These are phyloP conservation scores for Brenthis ino DNA, from an alignment of 2,888 invertebrate species.

Conservation along the genomic window DNA sequence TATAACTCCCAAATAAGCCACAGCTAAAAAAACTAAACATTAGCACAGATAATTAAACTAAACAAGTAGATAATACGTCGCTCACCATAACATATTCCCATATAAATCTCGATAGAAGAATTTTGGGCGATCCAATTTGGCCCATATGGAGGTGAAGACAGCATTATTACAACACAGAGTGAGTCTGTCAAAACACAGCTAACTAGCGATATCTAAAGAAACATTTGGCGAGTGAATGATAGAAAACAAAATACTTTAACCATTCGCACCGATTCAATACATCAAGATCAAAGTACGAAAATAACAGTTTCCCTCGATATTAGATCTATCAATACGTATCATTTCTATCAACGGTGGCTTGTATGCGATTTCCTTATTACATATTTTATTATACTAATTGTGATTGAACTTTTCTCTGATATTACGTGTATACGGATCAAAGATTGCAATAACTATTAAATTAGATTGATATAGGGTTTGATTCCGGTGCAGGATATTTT, in stretches of 20 bases:
- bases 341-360: conserved; percentile 9
- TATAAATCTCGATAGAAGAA: conserved; percentile 36
- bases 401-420: conserved; percentile 50
- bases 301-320: conserved; percentile 18
- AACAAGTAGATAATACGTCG: background rate
- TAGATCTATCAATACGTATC: conserved; percentile 39
- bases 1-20: background rate
- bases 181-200: conserved; percentile 78
- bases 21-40: too few species aligned
- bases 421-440: conserved; percentile 36
- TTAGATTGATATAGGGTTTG: background rate
- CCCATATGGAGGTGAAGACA: conserved; percentile 63
- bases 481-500: too few species aligned
- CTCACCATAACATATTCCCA: conserved; percentile 31
- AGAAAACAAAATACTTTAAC: conserved; percentile 77
- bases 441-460: conserved; percentile 16
- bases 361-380: conserved; percentile 51
- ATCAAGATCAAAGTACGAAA: conserved; percentile 68
- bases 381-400: conserved; percentile 61
- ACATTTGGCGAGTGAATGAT: conserved; percentile 75
- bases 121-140: conserved; percentile 47
- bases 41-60: too few species aligned
- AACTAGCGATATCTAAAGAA: conserved; percentile 69
- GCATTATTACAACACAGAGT: conserved; percentile 70
- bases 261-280: conserved; percentile 70